A percentile compares a stretch with the other conserved stretches of the same genome.
phyloP scores from a whole-genome alignment of 2,113 vertebrate genomes.

The Semnornis frantzii region DNA sequence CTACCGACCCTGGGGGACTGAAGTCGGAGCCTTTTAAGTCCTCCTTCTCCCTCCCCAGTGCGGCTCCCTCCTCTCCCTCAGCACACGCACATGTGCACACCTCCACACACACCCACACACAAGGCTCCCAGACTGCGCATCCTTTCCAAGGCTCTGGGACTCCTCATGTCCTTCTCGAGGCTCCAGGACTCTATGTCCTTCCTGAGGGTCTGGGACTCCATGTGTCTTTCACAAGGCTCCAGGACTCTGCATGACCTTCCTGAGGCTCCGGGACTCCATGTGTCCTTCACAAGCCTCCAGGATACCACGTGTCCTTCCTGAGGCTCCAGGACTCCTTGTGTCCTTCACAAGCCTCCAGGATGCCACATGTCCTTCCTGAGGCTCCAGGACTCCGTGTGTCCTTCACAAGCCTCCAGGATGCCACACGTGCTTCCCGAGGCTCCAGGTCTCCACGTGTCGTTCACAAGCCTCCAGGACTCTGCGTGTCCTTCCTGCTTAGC shows the following conservation, averaged over 20 bases:
- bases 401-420: no score
- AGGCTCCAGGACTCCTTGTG: neutral
- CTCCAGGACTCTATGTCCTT: neutral
- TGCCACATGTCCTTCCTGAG: neutral
- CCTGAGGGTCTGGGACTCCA: neutral
- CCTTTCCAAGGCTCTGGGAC: neutral
- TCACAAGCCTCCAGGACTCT: neutral
- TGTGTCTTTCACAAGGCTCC: no score
- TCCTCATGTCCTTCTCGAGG: neutral
- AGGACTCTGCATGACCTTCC: no score
- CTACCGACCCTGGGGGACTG: constrained; percentile 92
- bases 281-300: no score
- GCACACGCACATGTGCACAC: neutral
- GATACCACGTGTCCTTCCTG: no score
- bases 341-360: neutral
- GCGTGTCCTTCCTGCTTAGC: neutral
- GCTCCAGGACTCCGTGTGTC: neutral
- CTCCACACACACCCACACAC: rapidly evolving
- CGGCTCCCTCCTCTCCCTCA: neutral
- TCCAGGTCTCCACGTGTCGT: no score
- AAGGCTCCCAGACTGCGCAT: neutral
- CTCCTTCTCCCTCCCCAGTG: neutral
- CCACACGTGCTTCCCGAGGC: no score
- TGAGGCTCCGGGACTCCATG: no score
- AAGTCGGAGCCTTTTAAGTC: constrained; percentile 90